phyloP scores from a whole-genome alignment of 2,113 vertebrate species.

The Meles meles region DNA sequence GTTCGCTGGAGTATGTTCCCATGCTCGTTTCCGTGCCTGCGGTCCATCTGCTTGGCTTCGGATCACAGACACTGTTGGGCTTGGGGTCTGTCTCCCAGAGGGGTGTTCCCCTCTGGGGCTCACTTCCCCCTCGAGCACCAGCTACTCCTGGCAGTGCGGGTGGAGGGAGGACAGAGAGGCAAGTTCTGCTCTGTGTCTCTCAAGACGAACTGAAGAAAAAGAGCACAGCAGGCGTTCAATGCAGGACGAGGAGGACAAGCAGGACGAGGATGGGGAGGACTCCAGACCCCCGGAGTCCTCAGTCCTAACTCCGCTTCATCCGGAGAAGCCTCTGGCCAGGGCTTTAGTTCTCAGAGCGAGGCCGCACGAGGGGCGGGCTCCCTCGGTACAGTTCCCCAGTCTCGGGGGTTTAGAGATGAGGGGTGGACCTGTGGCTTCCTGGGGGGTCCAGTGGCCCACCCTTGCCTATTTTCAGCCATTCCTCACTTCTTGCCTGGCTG shows the following conservation, averaged over 20 bases:
- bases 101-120: neutral
- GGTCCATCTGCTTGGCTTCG: neutral
- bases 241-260: no score
- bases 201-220: neutral
- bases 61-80: neutral
- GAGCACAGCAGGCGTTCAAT: neutral
- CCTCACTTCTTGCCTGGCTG: neutral
- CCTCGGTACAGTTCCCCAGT: neutral
- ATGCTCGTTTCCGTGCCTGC: neutral
- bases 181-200: neutral
- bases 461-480: neutral
- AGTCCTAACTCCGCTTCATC: neutral
- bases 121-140: neutral
- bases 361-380: no score
- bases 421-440: neutral
- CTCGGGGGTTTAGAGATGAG: neutral
- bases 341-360: neutral
- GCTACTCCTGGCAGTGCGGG: neutral
- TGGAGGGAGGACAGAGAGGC: neutral
- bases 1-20: neutral
- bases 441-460: neutral
- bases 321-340: neutral
- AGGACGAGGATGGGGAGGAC: neutral
- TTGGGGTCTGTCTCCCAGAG: neutral
- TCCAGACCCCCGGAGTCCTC: neutral